phyloP scores from a whole-genome alignment of 64 coral and sea anemone species.

The Stichodactyla helianthus region DNA sequence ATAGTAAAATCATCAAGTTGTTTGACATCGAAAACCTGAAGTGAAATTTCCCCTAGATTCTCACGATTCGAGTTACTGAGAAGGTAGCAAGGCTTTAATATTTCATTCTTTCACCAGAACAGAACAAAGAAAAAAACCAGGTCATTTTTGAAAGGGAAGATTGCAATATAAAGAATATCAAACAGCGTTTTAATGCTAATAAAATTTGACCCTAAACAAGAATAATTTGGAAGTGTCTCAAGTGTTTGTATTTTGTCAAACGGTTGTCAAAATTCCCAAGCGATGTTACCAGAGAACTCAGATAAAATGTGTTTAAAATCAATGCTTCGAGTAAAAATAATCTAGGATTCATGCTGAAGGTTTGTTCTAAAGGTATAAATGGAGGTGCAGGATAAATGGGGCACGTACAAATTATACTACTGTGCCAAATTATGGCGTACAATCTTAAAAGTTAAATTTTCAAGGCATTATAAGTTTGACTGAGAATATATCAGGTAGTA shows the following conservation, averaged over 20 bases:
- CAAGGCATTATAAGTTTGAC: background rate
- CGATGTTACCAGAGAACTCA: background rate
- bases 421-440: background rate
- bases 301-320: background rate
- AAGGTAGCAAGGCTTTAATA: background rate
- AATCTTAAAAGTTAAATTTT: background rate
- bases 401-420: background rate
- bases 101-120: no score
- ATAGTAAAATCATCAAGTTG: background rate
- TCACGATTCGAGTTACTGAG: background rate
- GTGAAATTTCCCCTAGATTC: background rate
- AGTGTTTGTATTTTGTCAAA: background rate
- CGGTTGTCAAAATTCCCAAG: background rate
- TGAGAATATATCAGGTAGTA: background rate
- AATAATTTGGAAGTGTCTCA: background rate
- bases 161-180: background rate
- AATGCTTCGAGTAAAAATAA: background rate
- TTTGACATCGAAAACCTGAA: background rate
- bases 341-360: background rate
- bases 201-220: slow-evolving; percentile 1
- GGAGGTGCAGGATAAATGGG: background rate
- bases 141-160: no score
- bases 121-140: no score
- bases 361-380: background rate
- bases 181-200: slow-evolving; percentile 4